Percentiles rank a stretch among this genome's conserved stretches.
Conservation (phyloP, 1,140 invertebrate species). For the Musca vetustissima region DNA sequence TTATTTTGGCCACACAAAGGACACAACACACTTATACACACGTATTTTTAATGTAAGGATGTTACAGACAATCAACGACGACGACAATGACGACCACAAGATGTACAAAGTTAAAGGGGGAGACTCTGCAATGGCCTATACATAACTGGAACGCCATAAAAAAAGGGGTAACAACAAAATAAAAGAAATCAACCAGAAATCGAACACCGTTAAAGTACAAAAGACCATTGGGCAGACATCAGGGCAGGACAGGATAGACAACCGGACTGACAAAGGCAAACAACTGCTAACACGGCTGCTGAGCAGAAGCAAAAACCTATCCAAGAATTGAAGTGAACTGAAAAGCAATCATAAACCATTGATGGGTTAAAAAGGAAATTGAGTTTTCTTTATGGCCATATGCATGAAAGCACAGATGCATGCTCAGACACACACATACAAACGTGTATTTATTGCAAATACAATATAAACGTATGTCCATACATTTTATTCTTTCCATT, state of each 20-base stretch:
- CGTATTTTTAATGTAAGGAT: neutral
- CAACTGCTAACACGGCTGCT: neutral
- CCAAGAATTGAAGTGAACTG: neutral
- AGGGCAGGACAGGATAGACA: neutral
- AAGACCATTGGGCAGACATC: too few relatives aligned
- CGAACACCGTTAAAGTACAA: slow-evolving; percentile 16
- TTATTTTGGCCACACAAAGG: slow-evolving; percentile 1
- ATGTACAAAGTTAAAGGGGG: neutral
- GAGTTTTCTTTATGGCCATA: slow-evolving; percentile 27
- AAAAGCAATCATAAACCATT: slow-evolving; percentile 28
- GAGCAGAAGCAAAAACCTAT: neutral
- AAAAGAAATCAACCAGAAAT: slow-evolving; percentile 12
- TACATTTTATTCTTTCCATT: too few relatives aligned
- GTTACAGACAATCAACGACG: neutral
- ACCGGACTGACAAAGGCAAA: neutral
- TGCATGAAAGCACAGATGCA: neutral
- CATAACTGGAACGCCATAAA: slow-evolving; percentile 2
- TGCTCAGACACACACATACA: too few relatives aligned
- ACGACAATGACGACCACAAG: neutral
- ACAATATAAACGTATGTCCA: too few relatives aligned
- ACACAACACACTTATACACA: neutral
- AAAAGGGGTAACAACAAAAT: slow-evolving; percentile 3
- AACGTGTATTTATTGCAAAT: too few relatives aligned
- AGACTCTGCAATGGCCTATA: neutral
- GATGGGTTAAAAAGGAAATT: slow-evolving; percentile 29